Conservation (phyloP, 2,888 invertebrate genomes). For the Ecdyonurus torrentis region DNA sequence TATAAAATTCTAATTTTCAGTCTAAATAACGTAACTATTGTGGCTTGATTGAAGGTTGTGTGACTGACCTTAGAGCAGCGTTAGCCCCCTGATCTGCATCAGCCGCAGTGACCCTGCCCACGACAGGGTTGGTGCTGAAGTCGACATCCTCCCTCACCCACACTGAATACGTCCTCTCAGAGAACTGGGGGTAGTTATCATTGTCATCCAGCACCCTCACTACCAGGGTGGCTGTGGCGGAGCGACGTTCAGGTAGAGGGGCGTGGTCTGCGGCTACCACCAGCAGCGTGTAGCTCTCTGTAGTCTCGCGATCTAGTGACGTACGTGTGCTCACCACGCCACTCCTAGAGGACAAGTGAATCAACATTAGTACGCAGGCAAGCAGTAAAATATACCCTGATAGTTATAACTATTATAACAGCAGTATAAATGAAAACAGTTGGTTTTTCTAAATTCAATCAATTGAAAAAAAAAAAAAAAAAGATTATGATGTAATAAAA, state of each 20-base stretch:
- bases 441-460: too few species aligned
- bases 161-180: constrained; percentile 74
- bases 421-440: too few species aligned
- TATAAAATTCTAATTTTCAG: too few species aligned
- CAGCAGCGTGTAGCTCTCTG: constrained; percentile 66
- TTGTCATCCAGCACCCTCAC: constrained; percentile 76
- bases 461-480: too few species aligned
- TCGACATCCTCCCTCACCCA: constrained; percentile 79
- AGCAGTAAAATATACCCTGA: too few species aligned
- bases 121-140: constrained; percentile 64
- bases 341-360: constrained; percentile 27
- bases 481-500: too few species aligned
- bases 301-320: constrained; percentile 71
- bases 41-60: too few species aligned
- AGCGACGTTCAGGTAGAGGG: constrained; percentile 57
- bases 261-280: constrained; percentile 78
- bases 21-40: too few species aligned
- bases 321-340: constrained; percentile 74
- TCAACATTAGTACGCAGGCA: too few species aligned
- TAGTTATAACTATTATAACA: too few species aligned
- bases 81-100: constrained; percentile 89
- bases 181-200: constrained; percentile 88
- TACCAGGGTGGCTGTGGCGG: constrained; percentile 67
- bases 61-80: constrained; percentile 60
- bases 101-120: constrained; percentile 69